phyloP scores from a whole-genome alignment of 92 coral and sea anemone species.

The Porites cylindrica region DNA sequence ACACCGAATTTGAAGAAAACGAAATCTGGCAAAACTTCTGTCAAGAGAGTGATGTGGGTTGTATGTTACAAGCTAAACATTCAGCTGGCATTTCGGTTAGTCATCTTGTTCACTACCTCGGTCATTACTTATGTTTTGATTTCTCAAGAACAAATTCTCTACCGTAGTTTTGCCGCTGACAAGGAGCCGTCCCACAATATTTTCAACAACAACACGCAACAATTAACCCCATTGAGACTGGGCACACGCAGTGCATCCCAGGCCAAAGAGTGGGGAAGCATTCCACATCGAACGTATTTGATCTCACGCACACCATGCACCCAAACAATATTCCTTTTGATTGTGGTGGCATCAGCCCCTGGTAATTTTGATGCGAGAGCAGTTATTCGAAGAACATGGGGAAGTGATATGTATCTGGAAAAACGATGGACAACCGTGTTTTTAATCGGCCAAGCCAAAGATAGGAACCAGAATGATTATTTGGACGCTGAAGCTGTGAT shows the following conservation, averaged over 20 bases:
- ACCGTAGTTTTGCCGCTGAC: too few relatives aligned
- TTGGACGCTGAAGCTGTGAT: slow-evolving; percentile 24
- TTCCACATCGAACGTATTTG: slow-evolving; percentile 16
- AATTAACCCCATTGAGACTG: not conserved
- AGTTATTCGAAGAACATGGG: slow-evolving; percentile 70
- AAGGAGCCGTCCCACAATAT: too few relatives aligned
- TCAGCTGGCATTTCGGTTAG: too few relatives aligned
- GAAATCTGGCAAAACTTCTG: too few relatives aligned
- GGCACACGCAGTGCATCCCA: too few relatives aligned
- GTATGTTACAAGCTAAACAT: too few relatives aligned
- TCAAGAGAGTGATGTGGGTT: too few relatives aligned
- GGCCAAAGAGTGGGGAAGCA: not conserved
- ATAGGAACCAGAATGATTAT: slow-evolving; percentile 26
- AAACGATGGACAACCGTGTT: slow-evolving; percentile 67
- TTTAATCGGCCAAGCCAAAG: slow-evolving; percentile 29
- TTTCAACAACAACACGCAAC: not conserved
- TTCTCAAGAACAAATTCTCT: too few relatives aligned
- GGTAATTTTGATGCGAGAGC: slow-evolving; percentile 47
- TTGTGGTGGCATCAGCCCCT: slow-evolving; percentile 53
- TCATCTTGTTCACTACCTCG: too few relatives aligned
- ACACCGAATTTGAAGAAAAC: too few relatives aligned
- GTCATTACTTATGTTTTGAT: too few relatives aligned
- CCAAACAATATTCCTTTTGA: slow-evolving; percentile 9
- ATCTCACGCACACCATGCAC: not conserved
- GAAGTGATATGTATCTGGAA: slow-evolving; percentile 5